Conservation (phyloP, 2,113 vertebrate species). For the Rhabdomys dilectus region DNA sequence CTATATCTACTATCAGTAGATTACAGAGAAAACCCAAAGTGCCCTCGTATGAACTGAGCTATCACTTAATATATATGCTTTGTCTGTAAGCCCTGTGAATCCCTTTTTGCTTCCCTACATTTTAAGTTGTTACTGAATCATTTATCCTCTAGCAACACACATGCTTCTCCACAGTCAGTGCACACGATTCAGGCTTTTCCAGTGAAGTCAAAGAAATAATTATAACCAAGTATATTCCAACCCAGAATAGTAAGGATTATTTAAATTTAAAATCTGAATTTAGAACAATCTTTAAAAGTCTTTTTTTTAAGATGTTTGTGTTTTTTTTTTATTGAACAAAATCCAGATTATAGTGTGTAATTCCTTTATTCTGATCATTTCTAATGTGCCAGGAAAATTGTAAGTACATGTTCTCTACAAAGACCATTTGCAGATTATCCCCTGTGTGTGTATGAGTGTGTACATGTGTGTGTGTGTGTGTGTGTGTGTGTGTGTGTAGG, state of each 20-base stretch:
- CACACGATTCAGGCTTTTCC: background rate
- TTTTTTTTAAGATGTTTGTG: background rate
- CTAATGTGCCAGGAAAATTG: background rate
- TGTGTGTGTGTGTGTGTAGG: background rate
- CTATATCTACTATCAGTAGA: background rate
- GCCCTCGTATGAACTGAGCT: background rate
- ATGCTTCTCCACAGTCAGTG: background rate
- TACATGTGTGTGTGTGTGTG: background rate
- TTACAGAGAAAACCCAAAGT: background rate
- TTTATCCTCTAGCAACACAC: background rate
- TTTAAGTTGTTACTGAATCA: background rate
- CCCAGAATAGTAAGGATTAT: background rate
- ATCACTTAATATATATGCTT: background rate
- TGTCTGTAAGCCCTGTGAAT: background rate
- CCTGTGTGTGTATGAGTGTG: background rate
- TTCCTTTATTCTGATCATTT: background rate
- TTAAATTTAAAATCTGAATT: background rate
- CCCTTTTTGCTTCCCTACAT: background rate
- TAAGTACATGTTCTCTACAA: background rate
- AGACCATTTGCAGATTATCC: background rate
- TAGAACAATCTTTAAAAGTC: background rate
- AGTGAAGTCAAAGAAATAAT: background rate
- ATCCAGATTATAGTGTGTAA: background rate
- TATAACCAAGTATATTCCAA: background rate
- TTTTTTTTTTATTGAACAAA: background rate